These are phyloP conservation scores for Drosophila bunnanda DNA, from an alignment of 2,888 invertebrate genomes.

Conservation along the genomic window DNA sequence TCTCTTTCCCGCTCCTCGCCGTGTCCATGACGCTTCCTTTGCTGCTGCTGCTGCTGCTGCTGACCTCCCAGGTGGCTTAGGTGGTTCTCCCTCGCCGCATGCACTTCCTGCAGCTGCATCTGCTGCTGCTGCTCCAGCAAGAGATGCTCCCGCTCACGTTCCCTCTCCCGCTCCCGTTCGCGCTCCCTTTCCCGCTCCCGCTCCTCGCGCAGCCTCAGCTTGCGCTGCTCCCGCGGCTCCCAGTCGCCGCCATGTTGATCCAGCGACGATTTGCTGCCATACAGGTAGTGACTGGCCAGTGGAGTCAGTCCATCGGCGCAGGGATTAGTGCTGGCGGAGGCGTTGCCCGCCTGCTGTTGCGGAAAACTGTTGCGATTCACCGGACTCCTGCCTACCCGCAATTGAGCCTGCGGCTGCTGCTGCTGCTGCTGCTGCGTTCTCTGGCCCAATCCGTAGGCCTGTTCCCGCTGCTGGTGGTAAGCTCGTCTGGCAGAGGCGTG, in stretches of 20 bases:
- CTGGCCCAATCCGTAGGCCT: conserved; percentile 59
- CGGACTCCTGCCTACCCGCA: conserved; percentile 81
- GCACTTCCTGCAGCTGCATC: conserved; percentile 55
- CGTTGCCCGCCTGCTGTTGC: conserved; percentile 40
- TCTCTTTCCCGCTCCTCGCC: conserved; percentile 87
- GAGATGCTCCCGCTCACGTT: conserved; percentile 57
- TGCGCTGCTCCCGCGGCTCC: conserved; percentile 76
- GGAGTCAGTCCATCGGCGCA: conserved; percentile 77
- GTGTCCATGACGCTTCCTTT: conserved; percentile 53
- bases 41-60: conserved; percentile 48
- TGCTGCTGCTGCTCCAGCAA: conserved; percentile 54
- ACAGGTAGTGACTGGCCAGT: conserved; percentile 76
- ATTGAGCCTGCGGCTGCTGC: conserved; percentile 48
- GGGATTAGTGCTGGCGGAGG: conserved; percentile 37
- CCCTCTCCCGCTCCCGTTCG: conserved; percentile 35
- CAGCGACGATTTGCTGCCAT: conserved; percentile 78
- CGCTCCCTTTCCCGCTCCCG: conserved; percentile 62
- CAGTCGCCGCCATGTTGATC: conserved; percentile 73
- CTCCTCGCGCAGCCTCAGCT: conserved; percentile 66
- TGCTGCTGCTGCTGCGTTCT: conserved; percentile 41
- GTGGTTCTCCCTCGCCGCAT: conserved; percentile 49
- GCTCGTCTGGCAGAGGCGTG: conserved; percentile 67
- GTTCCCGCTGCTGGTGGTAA: conserved; percentile 72
- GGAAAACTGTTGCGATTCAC: conserved; percentile 68
- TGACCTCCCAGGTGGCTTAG: conserved; percentile 44